Percentiles rank a stretch among this genome's conserved stretches.
phyloP scores from a whole-genome alignment of 2,888 invertebrate species.

The Platynereis dumerilii region DNA sequence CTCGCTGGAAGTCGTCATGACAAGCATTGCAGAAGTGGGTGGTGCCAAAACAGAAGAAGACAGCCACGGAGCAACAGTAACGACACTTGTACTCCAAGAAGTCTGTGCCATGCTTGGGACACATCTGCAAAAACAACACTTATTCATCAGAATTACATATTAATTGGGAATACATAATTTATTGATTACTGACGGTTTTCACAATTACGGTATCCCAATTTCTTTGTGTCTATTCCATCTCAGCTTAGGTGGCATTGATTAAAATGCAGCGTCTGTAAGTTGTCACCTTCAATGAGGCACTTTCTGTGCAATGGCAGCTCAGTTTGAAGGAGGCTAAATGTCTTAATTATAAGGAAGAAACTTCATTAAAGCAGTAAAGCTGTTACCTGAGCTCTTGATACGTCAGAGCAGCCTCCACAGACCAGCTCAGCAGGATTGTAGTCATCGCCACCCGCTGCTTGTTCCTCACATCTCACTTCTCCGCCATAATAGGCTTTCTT shows the following conservation, averaged over 20 bases:
- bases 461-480: slow-evolving; percentile 93
- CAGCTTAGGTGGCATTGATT: too few relatives aligned
- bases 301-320: too few relatives aligned
- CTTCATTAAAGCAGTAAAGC: too few relatives aligned
- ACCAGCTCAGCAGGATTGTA: slow-evolving; percentile 93
- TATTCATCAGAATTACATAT: background rate
- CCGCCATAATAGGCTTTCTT: slow-evolving; percentile 92
- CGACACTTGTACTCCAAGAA: slow-evolving; percentile 99
- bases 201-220: too few relatives aligned
- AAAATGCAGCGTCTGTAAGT: too few relatives aligned
- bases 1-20: slow-evolving; percentile 96
- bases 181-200: too few relatives aligned
- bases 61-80: slow-evolving; percentile 98
- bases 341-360: too few relatives aligned
- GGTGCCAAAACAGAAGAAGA: slow-evolving; percentile 99
- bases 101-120: slow-evolving; percentile 96
- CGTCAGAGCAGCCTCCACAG: slow-evolving; percentile 97
- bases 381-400: slow-evolving; percentile 82
- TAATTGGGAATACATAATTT: background rate
- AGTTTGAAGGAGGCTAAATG: too few relatives aligned
- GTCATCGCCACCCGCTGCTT: slow-evolving; percentile 64
- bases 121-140: slow-evolving; percentile 70
- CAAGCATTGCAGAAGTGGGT: slow-evolving; percentile 99
- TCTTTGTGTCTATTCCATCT: too few relatives aligned
- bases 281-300: too few relatives aligned